phyloP scores from a whole-genome alignment of 2,113 vertebrate species.

The Oncorhynchus keta region DNA sequence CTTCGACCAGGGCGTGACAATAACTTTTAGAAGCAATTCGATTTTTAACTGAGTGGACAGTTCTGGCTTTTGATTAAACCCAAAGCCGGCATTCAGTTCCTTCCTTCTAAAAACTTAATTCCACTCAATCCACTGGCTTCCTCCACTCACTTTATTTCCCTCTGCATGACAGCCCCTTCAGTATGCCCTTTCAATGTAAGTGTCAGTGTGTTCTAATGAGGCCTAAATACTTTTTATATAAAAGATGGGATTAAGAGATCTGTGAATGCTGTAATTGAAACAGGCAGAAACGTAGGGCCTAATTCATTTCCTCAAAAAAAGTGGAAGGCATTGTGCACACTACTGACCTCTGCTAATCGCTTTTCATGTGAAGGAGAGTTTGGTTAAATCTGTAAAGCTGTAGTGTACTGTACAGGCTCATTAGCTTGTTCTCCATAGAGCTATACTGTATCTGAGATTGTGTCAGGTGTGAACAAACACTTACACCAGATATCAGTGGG shows the following conservation, averaged over 20 bases:
- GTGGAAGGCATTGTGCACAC: neutral
- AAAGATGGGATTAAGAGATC: constrained; percentile 40
- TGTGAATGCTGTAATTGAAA: constrained; percentile 34
- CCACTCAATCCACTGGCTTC: constrained; percentile 26
- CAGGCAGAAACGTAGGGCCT: constrained; percentile 28
- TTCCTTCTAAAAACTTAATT: constrained; percentile 34
- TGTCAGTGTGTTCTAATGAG: constrained; percentile 55
- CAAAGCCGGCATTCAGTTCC: constrained; percentile 3
- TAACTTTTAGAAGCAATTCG: constrained; percentile 14
- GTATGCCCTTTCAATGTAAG: constrained; percentile 28
- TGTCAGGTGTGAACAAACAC: no score
- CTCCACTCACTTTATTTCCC: constrained; percentile 38
- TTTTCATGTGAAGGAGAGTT: neutral
- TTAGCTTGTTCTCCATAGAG: neutral
- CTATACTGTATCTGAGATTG: no score
- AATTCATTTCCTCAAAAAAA: constrained; percentile 41
- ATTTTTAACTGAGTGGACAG: constrained; percentile 33
- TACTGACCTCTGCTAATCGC: neutral
- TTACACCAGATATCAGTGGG: no score
- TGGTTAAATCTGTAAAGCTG: neutral
- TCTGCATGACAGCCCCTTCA: constrained; percentile 43
- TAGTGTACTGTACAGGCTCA: neutral
- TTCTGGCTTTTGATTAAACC: constrained; percentile 9
- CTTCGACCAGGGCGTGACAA: neutral
- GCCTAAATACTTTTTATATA: constrained; percentile 42